Conservation (phyloP, 2,113 vertebrate genomes). For the Sus scrofa region DNA sequence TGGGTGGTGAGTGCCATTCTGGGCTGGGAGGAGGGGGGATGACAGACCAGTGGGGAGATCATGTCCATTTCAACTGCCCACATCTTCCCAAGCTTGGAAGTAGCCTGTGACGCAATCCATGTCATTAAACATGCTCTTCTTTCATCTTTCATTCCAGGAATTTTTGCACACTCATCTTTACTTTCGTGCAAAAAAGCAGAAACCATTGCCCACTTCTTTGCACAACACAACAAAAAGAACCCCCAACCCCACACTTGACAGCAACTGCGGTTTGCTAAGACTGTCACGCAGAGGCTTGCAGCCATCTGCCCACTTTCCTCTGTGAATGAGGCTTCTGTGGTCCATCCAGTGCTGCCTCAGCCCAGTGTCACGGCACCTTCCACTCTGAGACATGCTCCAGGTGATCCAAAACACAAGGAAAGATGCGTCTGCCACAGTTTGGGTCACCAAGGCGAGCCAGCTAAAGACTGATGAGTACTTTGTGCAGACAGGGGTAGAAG, state of each 20-base stretch:
- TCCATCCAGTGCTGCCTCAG: background rate
- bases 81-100: background rate
- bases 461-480: background rate
- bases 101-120: background rate
- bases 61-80: background rate
- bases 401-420: background rate
- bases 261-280: background rate
- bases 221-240: background rate
- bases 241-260: background rate
- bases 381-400: background rate
- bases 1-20: background rate
- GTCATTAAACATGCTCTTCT: background rate
- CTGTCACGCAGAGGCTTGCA: background rate
- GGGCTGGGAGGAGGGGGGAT: background rate
- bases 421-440: background rate
- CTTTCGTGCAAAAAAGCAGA: background rate
- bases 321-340: background rate
- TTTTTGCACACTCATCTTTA: background rate
- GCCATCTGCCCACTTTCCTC: background rate
- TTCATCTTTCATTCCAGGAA: background rate
- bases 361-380: background rate
- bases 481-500: background rate
- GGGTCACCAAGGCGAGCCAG: background rate
- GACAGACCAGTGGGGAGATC: background rate
- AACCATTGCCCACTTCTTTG: background rate